Base-by-base conservation (phyloP, 2,113 vertebrate species). In the Hippolais icterina region DNA sequence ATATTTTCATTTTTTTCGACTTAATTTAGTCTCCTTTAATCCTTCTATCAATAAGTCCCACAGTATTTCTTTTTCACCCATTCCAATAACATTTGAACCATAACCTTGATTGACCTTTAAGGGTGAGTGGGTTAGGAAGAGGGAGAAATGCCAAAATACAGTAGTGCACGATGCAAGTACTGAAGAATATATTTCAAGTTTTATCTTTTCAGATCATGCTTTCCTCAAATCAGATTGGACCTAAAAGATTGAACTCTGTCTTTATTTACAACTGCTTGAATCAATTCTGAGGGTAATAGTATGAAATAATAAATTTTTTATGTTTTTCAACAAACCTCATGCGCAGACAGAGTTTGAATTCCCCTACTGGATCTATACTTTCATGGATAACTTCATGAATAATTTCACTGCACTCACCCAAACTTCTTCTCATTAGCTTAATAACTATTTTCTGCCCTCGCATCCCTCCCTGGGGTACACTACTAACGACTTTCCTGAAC, bases 11-110 rank as follows among this genome's bases (percentile, higher is more conserved):
- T 94, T 97, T 71, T 96, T 28, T 89, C 9, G 37, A 80, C 94
- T 97, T 97, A 94, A 97, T 97, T 96, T 92, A 92, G 85, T 93
- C 77, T 96, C 25, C 50, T 87, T n/a, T 87, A 95, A 96, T 93
- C 85, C 84, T 80, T 89, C 94, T 83, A 65, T 93, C 90, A 94
- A 37, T 86, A 95, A 88, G 59, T 90, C 39, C 18, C 25, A 87
- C n/a, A 57, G 52, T 64, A 87, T 84, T 92, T 96, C 35, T 83
- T 92, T 87, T 96, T 78, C 52, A 77, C 28, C 46, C 28, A 54
- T 95, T 94, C 50, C 81, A 94, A 71, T 47, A 95, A 31, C 21
- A 87, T 74, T 89, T 95, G 90, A 94, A 66, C 49, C 61, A 88
- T 70, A 69, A 89, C 81, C 76, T 84, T 77, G 60, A 56, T 3